Percentiles rank a stretch among this genome's conserved stretches.
These are phyloP conservation scores for Embidobia sp. DNA, from an alignment of 2,888 invertebrate species.

Conservation along the genomic window DNA sequence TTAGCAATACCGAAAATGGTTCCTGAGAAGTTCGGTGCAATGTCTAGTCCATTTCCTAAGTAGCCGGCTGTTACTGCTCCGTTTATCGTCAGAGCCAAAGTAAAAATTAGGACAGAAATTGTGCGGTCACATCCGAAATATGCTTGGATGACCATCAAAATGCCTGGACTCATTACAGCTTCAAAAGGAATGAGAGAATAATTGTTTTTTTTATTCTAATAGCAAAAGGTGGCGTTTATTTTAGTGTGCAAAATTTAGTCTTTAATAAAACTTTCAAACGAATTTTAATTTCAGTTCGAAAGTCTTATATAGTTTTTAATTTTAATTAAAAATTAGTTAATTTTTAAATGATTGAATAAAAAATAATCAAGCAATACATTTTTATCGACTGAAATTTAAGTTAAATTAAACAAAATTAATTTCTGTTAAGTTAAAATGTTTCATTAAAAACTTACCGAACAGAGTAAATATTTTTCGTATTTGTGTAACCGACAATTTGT, in stretches of 20 bases:
- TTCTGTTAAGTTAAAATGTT: too few relatives aligned
- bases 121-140: conserved; percentile 87
- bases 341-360: too few relatives aligned
- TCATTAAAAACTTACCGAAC: conserved; percentile 82
- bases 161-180: conserved; percentile 86
- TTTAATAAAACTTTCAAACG: too few relatives aligned
- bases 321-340: too few relatives aligned
- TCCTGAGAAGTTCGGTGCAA: conserved; percentile 94
- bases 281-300: too few relatives aligned
- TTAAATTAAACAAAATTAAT: too few relatives aligned
- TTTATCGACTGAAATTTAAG: too few relatives aligned
- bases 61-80: conserved; percentile 94
- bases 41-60: conserved; percentile 92
- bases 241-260: too few relatives aligned
- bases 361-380: too few relatives aligned
- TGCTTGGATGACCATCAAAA: conserved; percentile 89
- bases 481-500: conserved; percentile 87
- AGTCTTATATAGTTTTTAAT: too few relatives aligned
- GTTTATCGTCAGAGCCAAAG: conserved; percentile 90
- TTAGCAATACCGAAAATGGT: conserved; percentile 96
- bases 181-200: neutral
- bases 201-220: too few relatives aligned
- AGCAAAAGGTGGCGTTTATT: too few relatives aligned
- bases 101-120: conserved; percentile 91
- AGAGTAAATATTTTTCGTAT: conserved; percentile 87